These are phyloP conservation scores for Trilocha varians DNA, from an alignment of 2,888 invertebrate genomes.

Conservation along the genomic window DNA sequence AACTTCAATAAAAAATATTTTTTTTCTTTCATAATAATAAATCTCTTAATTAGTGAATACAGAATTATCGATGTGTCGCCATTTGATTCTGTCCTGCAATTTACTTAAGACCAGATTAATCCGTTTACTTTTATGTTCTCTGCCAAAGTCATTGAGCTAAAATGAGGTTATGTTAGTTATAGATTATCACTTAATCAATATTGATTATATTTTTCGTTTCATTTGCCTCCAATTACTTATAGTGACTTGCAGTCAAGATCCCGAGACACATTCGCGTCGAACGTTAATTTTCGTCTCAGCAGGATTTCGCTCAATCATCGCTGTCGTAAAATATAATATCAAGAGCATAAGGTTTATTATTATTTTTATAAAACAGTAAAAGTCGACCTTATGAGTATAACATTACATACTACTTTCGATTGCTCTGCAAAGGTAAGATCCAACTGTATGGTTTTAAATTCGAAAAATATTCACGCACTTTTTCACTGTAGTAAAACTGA, in stretches of 20 bases:
- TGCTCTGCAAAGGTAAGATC: neutral
- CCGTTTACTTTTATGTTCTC: too few relatives aligned
- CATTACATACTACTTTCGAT: neutral
- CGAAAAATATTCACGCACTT: conserved; percentile 19
- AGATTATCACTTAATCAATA: neutral
- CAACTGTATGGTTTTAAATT: neutral
- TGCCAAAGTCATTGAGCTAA: too few relatives aligned
- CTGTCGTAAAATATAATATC: conserved; percentile 11
- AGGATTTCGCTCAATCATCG: conserved; percentile 35
- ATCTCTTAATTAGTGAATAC: too few relatives aligned
- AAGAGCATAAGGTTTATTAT: neutral
- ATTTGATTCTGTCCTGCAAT: too few relatives aligned
- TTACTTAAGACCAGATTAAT: too few relatives aligned
- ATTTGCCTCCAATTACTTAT: neutral
- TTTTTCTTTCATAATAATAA: too few relatives aligned
- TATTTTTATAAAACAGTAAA: neutral
- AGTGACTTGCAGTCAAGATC: conserved; percentile 1
- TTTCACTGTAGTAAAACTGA: conserved; percentile 11
- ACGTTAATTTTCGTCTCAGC: conserved; percentile 32
- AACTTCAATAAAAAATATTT: too few relatives aligned
- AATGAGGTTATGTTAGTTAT: too few relatives aligned
- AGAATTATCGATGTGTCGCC: too few relatives aligned
- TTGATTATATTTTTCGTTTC: neutral
- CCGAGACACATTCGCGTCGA: conserved; percentile 3
- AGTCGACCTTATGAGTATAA: neutral